Conservation (phyloP, 2,888 invertebrate genomes). For the Volucella bombylans region DNA sequence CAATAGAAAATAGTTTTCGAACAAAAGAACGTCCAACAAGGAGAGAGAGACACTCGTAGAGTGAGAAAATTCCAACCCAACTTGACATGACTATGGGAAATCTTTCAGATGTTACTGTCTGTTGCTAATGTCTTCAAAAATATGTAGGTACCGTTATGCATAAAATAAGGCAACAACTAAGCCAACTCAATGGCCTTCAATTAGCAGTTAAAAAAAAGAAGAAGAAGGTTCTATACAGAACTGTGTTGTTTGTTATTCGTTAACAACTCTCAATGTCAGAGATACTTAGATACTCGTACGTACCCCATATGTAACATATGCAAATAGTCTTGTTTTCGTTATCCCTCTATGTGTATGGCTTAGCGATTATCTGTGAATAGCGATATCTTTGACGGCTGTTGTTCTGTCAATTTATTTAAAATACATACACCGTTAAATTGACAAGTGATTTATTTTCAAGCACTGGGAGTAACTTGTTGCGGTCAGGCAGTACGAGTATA, state of each 20-base stretch:
- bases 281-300: no score
- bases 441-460: conserved; percentile 32
- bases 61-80: background rate
- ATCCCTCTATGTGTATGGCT: background rate
- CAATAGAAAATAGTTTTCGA: conserved; percentile 39
- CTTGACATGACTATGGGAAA: conserved; percentile 33
- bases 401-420: background rate
- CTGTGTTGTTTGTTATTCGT: no score
- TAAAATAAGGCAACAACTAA: background rate
- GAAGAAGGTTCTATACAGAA: no score
- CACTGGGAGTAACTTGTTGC: background rate
- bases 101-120: conserved; percentile 46
- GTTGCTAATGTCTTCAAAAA: background rate
- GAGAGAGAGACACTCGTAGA: no score
- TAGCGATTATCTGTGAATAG: conserved; percentile 16
- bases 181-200: conserved; percentile 25
- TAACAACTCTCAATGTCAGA: no score
- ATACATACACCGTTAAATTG: conserved; percentile 9
- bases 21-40: conserved; percentile 12
- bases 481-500: no score
- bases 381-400: conserved; percentile 5
- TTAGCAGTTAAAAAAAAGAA: conserved; percentile 8
- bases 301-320: background rate
- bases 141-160: conserved; percentile 6
- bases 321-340: conserved; percentile 8